Evolutionary conservation across 1,140 invertebrate species (phyloP).

Genomic region (Ceratitis capitata): DNA sequence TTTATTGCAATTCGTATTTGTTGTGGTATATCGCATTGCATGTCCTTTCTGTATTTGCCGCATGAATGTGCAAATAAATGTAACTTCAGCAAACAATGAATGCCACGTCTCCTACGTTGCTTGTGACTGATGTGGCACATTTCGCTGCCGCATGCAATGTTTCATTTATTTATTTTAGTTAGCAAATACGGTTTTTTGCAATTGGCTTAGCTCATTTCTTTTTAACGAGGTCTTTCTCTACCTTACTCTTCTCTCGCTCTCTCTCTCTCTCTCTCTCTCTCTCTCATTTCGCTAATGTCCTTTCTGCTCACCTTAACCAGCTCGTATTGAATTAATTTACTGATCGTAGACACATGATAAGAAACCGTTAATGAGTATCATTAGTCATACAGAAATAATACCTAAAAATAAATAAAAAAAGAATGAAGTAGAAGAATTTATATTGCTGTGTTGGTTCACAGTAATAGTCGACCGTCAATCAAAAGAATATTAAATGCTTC

Average conservation of each 20-base stretch:
- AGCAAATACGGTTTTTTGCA: neutral
- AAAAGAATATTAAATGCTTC: neutral
- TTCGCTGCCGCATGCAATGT: slow-evolving; percentile 16
- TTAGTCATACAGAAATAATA: slow-evolving; percentile 60
- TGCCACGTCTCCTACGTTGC: neutral
- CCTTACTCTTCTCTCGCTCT: no score
- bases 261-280: no score
- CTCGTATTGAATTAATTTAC: slow-evolving; percentile 63
- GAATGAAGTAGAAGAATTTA: neutral
- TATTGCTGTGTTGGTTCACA: neutral
- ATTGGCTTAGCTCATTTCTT: neutral
- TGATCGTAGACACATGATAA: slow-evolving; percentile 62
- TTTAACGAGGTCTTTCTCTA: neutral
- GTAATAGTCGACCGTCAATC: neutral
- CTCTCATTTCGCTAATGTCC: slow-evolving; percentile 15
- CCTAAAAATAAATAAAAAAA: neutral
- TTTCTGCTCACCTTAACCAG: slow-evolving; percentile 32
- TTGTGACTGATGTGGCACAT: neutral
- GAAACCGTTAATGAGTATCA: slow-evolving; percentile 52
- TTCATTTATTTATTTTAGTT: neutral
- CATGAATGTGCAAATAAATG: neutral
- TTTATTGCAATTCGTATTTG: slow-evolving; percentile 9
- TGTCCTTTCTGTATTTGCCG: neutral
- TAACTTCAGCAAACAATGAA: no score
- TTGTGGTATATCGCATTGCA: slow-evolving; percentile 16